These are phyloP conservation scores for Pseudorhiza aurosa DNA, from an alignment of 30 jellyfish, hydroid and myxozoan species.

Conservation along the genomic window DNA sequence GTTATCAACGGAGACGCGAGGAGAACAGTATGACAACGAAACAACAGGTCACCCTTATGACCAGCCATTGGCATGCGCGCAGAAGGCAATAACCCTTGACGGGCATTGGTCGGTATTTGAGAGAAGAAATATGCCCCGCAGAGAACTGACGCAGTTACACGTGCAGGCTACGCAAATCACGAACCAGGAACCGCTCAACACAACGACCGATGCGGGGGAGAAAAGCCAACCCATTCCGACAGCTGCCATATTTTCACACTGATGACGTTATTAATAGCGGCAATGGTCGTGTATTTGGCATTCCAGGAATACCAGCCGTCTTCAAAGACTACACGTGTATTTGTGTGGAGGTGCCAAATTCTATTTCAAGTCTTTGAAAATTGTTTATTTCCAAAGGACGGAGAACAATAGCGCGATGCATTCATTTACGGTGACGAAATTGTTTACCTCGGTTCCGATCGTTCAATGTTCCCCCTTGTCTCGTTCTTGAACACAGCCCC, in stretches of 20 bases:
- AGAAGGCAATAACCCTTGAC: no score
- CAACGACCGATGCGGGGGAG: conserved; percentile 8
- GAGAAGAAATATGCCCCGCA: conserved; percentile 5
- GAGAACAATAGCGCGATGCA: neutral
- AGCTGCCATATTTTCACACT: neutral
- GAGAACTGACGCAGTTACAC: neutral
- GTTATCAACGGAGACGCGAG: neutral
- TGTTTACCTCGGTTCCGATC: neutral
- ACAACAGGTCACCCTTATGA: no score
- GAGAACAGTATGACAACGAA: no score
- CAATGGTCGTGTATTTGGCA: neutral
- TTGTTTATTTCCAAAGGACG: no score
- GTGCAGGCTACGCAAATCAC: conserved; percentile 11
- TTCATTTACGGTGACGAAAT: neutral
- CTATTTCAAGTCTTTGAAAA: neutral
- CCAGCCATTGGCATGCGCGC: no score
- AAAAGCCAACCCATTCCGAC: neutral
- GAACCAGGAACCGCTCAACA: neutral
- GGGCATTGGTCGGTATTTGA: neutral
- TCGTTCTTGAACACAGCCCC: no score
- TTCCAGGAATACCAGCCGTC: neutral
- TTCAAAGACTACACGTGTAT: neutral
- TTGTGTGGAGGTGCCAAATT: neutral
- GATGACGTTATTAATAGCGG: neutral
- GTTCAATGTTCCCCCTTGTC: neutral